These are phyloP conservation scores for Bradypodion ventrale DNA, from an alignment of 2,797 vertebrate species.

Conservation along the genomic window DNA sequence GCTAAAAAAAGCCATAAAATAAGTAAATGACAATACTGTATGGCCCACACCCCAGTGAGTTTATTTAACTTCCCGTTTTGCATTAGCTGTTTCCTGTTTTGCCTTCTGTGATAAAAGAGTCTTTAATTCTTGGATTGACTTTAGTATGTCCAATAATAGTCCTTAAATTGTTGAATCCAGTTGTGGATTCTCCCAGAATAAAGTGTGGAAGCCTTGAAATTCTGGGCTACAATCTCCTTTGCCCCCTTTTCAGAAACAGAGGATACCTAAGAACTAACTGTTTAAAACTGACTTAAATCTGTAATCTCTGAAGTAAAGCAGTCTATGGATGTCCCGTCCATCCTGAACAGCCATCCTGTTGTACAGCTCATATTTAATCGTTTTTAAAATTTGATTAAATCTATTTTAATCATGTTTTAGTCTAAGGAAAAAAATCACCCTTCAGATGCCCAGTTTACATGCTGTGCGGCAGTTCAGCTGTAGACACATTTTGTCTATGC, in stretches of 20 bases:
- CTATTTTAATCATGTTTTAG: no score
- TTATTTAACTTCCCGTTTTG: background rate
- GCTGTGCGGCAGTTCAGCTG: background rate
- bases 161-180: background rate
- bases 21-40: background rate
- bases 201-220: background rate
- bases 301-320: background rate
- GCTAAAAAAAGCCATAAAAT: background rate
- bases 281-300: background rate
- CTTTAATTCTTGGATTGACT: no score
- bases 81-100: background rate
- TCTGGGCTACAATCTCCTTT: background rate
- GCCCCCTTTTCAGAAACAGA: background rate
- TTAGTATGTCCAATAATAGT: background rate
- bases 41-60: no score
- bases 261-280: background rate
- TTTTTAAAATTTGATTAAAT: no score
- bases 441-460: background rate
- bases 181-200: background rate
- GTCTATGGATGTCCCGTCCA: background rate
- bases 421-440: background rate
- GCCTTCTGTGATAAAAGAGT: background rate
- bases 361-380: background rate
- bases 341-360: no score
- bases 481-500: background rate